Percentiles rank a stretch among this genome's conserved stretches.
These are phyloP conservation scores for Brienomyrus longianalis DNA, from an alignment of 2,113 vertebrate species.

Conservation along the genomic window DNA sequence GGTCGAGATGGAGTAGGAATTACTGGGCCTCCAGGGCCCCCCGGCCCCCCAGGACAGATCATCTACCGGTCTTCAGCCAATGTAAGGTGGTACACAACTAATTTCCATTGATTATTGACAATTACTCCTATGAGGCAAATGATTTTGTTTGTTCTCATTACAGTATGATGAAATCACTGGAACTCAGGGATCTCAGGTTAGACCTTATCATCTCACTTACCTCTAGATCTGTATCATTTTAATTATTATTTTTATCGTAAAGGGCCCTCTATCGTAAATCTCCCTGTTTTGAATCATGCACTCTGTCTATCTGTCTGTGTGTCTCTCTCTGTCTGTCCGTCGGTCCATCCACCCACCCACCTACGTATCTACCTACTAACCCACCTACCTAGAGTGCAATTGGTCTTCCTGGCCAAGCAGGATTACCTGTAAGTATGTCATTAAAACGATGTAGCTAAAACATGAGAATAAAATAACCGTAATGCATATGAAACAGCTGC, in stretches of 20 bases:
- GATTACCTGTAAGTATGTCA: slow-evolving; percentile 50
- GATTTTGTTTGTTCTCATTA: slow-evolving; percentile 11
- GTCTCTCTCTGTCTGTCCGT: neutral
- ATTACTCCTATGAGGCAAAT: neutral
- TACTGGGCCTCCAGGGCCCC: slow-evolving; percentile 74
- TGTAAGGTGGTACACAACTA: slow-evolving; percentile 40
- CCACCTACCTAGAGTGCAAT: slow-evolving; percentile 34
- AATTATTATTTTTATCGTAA: neutral
- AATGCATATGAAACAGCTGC: neutral
- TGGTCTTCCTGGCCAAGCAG: slow-evolving; percentile 42
- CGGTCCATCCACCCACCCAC: neutral
- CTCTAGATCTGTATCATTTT: neutral
- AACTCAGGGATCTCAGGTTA: slow-evolving; percentile 46
- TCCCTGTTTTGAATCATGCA: neutral
- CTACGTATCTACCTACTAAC: neutral
- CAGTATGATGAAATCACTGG: slow-evolving; percentile 37
- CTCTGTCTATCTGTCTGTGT: neutral
- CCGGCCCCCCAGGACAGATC: slow-evolving; percentile 75
- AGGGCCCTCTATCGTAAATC: no score
- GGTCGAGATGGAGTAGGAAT: slow-evolving; percentile 75
- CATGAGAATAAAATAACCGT: neutral
- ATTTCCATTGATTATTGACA: neutral
- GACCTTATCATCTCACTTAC: neutral
- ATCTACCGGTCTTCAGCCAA: slow-evolving; percentile 49
- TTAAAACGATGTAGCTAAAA: neutral